phyloP scores from a whole-genome alignment of 2,888 invertebrate genomes.

The Vesta saturnalis region DNA sequence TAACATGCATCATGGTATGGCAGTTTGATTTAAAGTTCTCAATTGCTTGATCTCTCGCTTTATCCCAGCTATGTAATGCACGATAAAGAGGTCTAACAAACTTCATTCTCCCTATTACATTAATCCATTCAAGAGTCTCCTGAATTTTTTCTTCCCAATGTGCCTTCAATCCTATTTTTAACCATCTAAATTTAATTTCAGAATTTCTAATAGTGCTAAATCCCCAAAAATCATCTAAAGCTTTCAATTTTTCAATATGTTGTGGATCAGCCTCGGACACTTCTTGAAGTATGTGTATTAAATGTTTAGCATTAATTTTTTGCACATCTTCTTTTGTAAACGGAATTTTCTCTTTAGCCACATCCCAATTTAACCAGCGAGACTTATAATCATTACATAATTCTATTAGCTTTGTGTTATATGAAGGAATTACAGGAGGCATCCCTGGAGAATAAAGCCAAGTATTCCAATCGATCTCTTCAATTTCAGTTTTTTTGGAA shows the following conservation, averaged over 20 bases:
- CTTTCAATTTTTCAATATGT: slow-evolving; percentile 67
- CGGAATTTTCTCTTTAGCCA: too few species aligned
- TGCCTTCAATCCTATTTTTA: slow-evolving; percentile 80
- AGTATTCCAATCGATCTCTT: slow-evolving; percentile 81
- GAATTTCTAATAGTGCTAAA: slow-evolving; percentile 75
- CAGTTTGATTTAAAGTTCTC: slow-evolving; percentile 77
- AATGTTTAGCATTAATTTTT: slow-evolving; percentile 71
- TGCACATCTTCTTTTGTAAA: slow-evolving; percentile 67
- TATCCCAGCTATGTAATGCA: slow-evolving; percentile 84
- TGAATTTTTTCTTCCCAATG: slow-evolving; percentile 73
- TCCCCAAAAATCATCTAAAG: slow-evolving; percentile 72
- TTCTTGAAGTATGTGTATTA: slow-evolving; percentile 74
- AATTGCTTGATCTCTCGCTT: slow-evolving; percentile 72
- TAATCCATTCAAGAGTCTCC: slow-evolving; percentile 80
- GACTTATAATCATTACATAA: slow-evolving; percentile 68
- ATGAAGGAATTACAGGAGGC: slow-evolving; percentile 88
- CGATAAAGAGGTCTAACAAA: slow-evolving; percentile 89
- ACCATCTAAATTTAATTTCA: slow-evolving; percentile 83
- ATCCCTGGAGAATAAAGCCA: slow-evolving; percentile 89
- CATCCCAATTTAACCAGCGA: slow-evolving; percentile 65
- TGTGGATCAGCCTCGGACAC: slow-evolving; percentile 69
- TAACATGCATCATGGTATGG: slow-evolving; percentile 85
- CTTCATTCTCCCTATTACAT: slow-evolving; percentile 90
- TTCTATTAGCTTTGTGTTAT: slow-evolving; percentile 73
- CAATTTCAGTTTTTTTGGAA: slow-evolving; percentile 66